Evolutionary conservation across 2,113 vertebrate genomes (phyloP).

Genomic region (Microcebus jonahi): DNA sequence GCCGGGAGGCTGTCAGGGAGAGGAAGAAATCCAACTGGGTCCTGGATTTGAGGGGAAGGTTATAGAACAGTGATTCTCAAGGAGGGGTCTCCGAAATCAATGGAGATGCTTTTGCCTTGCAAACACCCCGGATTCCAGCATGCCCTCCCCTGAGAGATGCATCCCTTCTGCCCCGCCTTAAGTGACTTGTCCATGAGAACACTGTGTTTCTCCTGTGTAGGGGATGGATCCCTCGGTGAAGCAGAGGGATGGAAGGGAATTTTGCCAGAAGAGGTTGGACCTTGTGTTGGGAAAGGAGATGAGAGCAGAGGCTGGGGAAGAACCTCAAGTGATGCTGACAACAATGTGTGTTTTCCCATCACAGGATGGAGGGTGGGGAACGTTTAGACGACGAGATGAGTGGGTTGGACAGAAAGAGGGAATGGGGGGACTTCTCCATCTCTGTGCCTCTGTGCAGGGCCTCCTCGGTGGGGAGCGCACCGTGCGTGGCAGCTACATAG

Average conservation of each 20-base stretch:
- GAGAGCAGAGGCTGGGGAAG: background rate
- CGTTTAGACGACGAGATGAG: background rate
- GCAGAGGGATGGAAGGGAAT: background rate
- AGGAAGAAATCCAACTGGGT: background rate
- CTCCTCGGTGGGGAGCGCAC: background rate
- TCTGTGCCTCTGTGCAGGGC: background rate
- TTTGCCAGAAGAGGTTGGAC: background rate
- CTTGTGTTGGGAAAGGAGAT: too few relatives aligned
- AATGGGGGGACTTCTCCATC: background rate
- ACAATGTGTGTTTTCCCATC: accelerated
- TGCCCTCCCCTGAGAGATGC: background rate
- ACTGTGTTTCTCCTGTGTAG: background rate
- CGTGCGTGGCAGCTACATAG: background rate
- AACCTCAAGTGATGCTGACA: too few relatives aligned
- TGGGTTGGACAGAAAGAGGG: background rate
- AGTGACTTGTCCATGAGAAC: background rate
- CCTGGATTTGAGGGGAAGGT: background rate
- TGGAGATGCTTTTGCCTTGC: background rate
- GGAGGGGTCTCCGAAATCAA: background rate
- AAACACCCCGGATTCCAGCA: background rate
- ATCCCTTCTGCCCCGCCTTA: background rate
- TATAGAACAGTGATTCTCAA: background rate
- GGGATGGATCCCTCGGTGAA: background rate
- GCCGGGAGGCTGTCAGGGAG: background rate
- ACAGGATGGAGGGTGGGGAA: background rate